phyloP scores from a whole-genome alignment of 2,113 vertebrate genomes.

The Melanocharis versteri region DNA sequence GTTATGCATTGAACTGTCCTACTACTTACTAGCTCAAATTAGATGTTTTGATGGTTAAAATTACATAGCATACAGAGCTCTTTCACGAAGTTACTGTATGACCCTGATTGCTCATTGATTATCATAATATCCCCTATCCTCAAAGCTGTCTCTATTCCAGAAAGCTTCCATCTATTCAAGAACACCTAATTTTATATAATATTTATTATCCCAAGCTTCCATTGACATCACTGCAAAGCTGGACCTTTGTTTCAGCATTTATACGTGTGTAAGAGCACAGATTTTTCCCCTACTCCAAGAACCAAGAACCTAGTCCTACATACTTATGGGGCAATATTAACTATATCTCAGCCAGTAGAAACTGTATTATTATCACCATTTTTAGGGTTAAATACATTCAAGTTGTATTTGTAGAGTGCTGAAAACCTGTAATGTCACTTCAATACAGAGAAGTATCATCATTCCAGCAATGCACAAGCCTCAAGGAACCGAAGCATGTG shows the following conservation, averaged over 20 bases:
- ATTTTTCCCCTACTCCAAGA: neutral
- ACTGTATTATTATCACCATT: neutral
- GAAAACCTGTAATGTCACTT: neutral
- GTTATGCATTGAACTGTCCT: neutral
- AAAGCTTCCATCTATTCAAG: neutral
- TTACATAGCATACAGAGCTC: neutral
- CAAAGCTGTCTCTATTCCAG: neutral
- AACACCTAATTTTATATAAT: neutral
- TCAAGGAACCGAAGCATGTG: neutral
- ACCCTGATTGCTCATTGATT: neutral
- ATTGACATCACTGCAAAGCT: neutral
- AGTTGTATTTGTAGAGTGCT: neutral
- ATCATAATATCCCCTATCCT: neutral
- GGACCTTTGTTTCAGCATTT: neutral
- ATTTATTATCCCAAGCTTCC: neutral
- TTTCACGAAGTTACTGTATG: rapidly evolving
- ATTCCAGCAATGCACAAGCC: neutral
- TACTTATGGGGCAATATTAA: neutral
- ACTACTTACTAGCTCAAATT: neutral
- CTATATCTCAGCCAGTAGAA: neutral
- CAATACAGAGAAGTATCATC: neutral
- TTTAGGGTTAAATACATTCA: neutral
- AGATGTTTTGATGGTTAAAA: neutral
- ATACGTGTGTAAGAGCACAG: neutral
- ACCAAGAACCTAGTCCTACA: neutral